Percentiles rank a stretch among this genome's conserved stretches.
Conservation (phyloP, 2,113 vertebrate genomes). For the Balaenoptera acutorostrata region DNA sequence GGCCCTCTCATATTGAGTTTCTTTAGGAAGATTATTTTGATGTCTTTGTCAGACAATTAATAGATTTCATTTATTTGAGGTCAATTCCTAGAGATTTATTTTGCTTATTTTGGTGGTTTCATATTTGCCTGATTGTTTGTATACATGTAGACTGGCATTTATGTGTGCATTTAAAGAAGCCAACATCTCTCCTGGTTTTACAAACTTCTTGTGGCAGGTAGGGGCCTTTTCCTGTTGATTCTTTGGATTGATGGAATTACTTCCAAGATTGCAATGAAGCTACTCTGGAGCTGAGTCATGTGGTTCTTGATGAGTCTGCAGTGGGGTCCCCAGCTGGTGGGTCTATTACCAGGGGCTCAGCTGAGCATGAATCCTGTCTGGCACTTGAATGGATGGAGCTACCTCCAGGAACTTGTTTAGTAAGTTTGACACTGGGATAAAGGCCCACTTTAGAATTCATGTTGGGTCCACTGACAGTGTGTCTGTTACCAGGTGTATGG, state of each 20-base stretch:
- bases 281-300: background rate
- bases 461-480: background rate
- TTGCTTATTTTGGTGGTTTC: background rate
- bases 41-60: background rate
- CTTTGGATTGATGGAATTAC: background rate
- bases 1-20: background rate
- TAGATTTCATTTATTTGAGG: background rate
- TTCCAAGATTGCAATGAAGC: background rate
- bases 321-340: background rate
- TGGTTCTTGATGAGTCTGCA: background rate
- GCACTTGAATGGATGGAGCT: background rate
- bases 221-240: background rate
- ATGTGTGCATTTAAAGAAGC: background rate
- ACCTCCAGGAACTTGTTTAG: background rate
- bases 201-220: background rate
- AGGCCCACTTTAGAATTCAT: background rate
- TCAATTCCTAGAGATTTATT: background rate
- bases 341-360: background rate
- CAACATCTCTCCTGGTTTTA: background rate
- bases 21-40: background rate
- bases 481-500: background rate
- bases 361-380: background rate
- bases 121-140: background rate
- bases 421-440: background rate
- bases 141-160: background rate